Percentiles rank a stretch among this genome's conserved stretches.
Conservation (phyloP, 2,888 invertebrate genomes). For the Microchrysa polita region DNA sequence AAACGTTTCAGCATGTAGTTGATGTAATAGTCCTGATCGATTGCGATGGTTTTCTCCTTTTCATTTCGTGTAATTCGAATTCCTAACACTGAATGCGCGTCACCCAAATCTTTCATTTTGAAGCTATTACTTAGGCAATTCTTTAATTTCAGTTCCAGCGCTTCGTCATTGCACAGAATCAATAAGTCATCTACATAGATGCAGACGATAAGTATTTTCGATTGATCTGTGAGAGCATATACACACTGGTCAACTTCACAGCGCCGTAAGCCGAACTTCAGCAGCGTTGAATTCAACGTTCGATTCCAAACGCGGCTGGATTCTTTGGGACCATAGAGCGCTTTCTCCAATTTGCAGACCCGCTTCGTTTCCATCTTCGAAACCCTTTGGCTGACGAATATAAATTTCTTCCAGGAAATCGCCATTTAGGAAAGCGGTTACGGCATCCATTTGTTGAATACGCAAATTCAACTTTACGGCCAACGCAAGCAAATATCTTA, state of each 20-base stretch:
- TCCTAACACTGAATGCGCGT: neutral
- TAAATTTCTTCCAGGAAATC: no score
- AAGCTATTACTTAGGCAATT: no score
- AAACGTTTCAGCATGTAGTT: constrained; percentile 50
- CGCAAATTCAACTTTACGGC: no score
- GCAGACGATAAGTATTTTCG: neutral
- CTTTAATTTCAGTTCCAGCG: no score
- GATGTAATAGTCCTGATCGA: constrained; percentile 52
- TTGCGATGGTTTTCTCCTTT: constrained; percentile 37
- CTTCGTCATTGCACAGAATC: neutral
- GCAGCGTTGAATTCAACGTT: no score
- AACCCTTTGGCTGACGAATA: neutral
- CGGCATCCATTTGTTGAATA: constrained; percentile 44
- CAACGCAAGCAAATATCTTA: no score
- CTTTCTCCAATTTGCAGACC: neutral
- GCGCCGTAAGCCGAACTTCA: neutral
- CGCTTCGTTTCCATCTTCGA: neutral
- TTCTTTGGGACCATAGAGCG: no score
- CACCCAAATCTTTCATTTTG: no score
- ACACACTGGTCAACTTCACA: neutral
- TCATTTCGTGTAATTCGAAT: constrained; percentile 37
- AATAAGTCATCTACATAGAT: neutral
- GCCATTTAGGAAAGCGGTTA: constrained; percentile 50
- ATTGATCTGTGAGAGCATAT: neutral
- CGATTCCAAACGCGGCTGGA: no score